Base-by-base conservation (phyloP, 2,888 invertebrate genomes). In the Himalopsyche kuldschensis region DNA sequence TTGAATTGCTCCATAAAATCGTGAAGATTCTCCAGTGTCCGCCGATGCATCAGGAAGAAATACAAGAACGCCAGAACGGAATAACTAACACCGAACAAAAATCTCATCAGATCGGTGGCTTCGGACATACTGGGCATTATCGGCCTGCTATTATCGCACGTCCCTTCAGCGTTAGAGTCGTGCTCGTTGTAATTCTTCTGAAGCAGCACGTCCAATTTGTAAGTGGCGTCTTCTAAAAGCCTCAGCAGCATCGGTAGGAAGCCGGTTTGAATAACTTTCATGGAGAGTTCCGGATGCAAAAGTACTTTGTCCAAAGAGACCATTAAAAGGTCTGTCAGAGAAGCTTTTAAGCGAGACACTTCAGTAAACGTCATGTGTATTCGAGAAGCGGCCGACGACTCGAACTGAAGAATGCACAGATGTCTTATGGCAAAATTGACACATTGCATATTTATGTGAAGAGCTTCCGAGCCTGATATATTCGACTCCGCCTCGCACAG, bases 1-100 rank as follows among this genome's bases (percentile, higher is more conserved):
- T 92, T 92, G 85, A 94, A 93, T 75, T 94, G 90, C 47, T 94
- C 93, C 0, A 93, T 90, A 87, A 94, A 94, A 85, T 93, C 92
- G 4, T 90, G 87, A 6, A 92, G 89, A 85, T 92, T 92, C 27
- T 93, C 93, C 0, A 91, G 88, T 3, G 90, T 89, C 1, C 91
- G 90, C 82, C 93, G 92, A 84, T 92, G 93, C 89, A 93, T 92
- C 35, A 94, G 87, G 8, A 94, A 88, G 83, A 93, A 93, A 86
- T 94, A 93, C 81, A 94, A 91, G 88, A 94, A 93, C 0, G 93
- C 93, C 0, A 93, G 90, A 63, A 93, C 90, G 0, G 93, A 93
- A 86, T 93, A 93, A 15, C 92, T 91, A 4, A 93, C 90, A 0
- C 93, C 93, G 88, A 93, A 94, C 4, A 94, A 90, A 86, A 93